A percentile compares a stretch with the other conserved stretches of the same genome.
These are phyloP conservation scores for Poecile atricapillus DNA, from an alignment of 2,113 vertebrate species.

Conservation along the genomic window DNA sequence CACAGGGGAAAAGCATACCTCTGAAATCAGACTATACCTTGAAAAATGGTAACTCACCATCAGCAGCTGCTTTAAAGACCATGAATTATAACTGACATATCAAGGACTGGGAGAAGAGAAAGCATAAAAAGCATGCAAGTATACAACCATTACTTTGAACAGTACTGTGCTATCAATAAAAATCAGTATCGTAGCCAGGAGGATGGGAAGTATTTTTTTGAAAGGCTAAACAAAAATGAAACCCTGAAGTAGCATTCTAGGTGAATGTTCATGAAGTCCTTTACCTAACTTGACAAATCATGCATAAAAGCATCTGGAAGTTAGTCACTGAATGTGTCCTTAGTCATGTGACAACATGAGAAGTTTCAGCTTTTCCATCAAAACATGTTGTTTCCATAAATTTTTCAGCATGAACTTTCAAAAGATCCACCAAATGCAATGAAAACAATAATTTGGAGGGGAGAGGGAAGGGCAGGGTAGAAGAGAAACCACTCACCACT, in stretches of 20 bases:
- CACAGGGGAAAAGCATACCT: not conserved
- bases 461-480: not conserved
- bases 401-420: not conserved
- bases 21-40: not conserved
- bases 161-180: not conserved
- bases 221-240: not conserved
- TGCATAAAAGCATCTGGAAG: not conserved
- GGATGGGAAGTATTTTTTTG: not conserved
- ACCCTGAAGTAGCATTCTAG: not conserved
- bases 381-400: not conserved
- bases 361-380: not conserved
- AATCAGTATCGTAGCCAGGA: not conserved
- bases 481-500: conserved; percentile 73
- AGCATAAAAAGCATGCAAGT: not conserved
- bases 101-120: not conserved
- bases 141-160: not conserved
- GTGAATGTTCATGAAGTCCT: not conserved
- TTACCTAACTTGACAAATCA: not conserved
- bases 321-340: not conserved
- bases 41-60: not conserved
- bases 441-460: not conserved
- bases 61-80: not conserved
- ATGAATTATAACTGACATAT: not conserved
- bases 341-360: not conserved
- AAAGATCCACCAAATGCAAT: not conserved